Conservation (phyloP, 2,888 invertebrate species). For the Pharmacophagus antenor region DNA sequence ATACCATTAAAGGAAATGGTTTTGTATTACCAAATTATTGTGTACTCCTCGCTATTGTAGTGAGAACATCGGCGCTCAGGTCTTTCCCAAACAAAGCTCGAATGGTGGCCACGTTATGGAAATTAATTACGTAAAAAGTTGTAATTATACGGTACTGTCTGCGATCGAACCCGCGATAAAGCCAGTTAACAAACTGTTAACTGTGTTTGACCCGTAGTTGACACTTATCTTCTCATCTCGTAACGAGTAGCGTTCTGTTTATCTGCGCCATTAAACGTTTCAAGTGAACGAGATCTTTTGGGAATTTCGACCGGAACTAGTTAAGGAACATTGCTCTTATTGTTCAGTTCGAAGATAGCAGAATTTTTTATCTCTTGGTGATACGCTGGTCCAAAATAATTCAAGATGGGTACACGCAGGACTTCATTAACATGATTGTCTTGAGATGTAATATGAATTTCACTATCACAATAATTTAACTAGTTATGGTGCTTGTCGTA, state of each 20-base stretch:
- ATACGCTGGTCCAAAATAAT: no score
- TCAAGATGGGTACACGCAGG: no score
- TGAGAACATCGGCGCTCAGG: background rate
- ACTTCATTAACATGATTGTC: no score
- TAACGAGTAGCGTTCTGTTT: conserved; percentile 28
- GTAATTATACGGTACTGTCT: conserved; percentile 30
- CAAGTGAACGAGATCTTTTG: conserved; percentile 21
- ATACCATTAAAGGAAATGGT: background rate
- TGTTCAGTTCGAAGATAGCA: no score
- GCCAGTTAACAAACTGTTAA: conserved; percentile 28
- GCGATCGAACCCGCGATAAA: conserved; percentile 26
- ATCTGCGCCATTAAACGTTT: conserved; percentile 25
- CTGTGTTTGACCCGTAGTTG: conserved; percentile 27
- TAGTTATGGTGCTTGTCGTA: no score
- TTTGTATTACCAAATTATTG: background rate
- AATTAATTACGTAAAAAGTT: conserved; percentile 28
- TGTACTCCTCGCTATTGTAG: background rate
- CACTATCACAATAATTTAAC: no score
- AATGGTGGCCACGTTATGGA: conserved; percentile 22
- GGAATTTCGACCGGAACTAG: conserved; percentile 21
- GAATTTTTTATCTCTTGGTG: no score
- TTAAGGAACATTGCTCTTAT: conserved; percentile 3
- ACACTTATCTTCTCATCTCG: conserved; percentile 29
- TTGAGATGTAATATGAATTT: no score
- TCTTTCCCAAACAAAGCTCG: conserved; percentile 9